phyloP scores from a whole-genome alignment of 1,140 invertebrate genomes.

The Trichoplusia ni region DNA sequence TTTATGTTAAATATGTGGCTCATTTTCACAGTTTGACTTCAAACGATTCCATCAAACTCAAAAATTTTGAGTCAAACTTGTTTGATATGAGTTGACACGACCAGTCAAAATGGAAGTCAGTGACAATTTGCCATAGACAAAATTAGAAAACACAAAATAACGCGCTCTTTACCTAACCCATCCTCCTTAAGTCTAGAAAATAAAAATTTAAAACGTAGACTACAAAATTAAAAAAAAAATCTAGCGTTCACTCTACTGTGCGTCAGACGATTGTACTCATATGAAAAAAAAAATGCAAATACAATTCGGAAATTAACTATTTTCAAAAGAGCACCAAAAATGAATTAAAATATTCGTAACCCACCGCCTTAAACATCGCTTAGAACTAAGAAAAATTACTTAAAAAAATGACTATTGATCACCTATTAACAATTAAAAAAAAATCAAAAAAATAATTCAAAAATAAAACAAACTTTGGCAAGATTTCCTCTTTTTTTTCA shows the following conservation, averaged over 20 bases:
- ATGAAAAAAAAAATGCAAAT: not conserved
- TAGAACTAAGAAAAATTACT: conserved; percentile 34
- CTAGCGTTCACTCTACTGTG: conserved; percentile 49
- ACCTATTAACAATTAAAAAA: conserved; percentile 49
- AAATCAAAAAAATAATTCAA: conserved; percentile 51
- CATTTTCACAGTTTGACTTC: too few relatives aligned
- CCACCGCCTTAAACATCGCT: conserved; percentile 14
- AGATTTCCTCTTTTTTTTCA: conserved; percentile 60
- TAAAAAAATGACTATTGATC: conserved; percentile 46
- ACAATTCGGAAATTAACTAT: conserved; percentile 9
- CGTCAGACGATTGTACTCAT: conserved; percentile 33
- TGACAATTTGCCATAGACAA: too few relatives aligned
- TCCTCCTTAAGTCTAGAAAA: conserved; percentile 47
- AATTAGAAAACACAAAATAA: not conserved
- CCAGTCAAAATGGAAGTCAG: too few relatives aligned
- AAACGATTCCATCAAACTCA: too few relatives aligned
- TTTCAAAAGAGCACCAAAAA: conserved; percentile 18
- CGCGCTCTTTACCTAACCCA: not conserved
- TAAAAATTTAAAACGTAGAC: conserved; percentile 33
- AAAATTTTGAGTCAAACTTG: too few relatives aligned
- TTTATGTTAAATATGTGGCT: too few relatives aligned
- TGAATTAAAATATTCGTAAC: not conserved
- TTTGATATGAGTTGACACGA: too few relatives aligned
- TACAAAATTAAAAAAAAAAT: conserved; percentile 41
- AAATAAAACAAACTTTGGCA: conserved; percentile 67